These are phyloP conservation scores for Orthonevra nobilis DNA, from an alignment of 2,888 invertebrate species.

Conservation along the genomic window DNA sequence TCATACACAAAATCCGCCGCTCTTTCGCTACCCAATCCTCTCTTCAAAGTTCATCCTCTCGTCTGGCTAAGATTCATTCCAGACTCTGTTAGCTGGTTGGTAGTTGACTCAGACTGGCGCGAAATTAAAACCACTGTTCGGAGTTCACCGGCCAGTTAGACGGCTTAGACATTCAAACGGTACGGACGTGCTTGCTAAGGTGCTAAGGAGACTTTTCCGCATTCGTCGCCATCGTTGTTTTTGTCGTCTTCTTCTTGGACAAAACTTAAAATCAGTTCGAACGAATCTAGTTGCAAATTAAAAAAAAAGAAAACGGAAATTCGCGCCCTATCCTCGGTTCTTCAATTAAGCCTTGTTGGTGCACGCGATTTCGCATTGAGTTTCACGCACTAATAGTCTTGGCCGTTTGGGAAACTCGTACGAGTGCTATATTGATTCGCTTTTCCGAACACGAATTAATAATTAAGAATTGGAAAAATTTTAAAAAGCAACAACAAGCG, in stretches of 20 bases:
- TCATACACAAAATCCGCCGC: conserved; percentile 28
- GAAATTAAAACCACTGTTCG: conserved; percentile 59
- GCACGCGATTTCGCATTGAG: conserved; percentile 59
- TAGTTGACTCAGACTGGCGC: neutral
- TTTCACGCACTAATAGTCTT: conserved; percentile 66
- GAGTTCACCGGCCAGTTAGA: conserved; percentile 58
- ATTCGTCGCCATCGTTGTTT: conserved; percentile 30
- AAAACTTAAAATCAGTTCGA: neutral
- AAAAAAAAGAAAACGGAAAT: conserved; percentile 34
- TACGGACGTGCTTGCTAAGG: conserved; percentile 60
- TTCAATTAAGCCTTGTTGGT: conserved; percentile 25
- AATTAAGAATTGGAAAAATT: conserved; percentile 12
- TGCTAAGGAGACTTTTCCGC: conserved; percentile 61
- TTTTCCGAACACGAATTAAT: conserved; percentile 23
- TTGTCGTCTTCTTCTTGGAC: too few species aligned
- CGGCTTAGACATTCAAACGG: conserved; percentile 61
- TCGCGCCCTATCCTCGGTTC: conserved; percentile 14
- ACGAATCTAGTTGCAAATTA: neutral
- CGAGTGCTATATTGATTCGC: conserved; percentile 49
- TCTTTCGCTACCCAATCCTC: conserved; percentile 16
- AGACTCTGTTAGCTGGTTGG: neutral
- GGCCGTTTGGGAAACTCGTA: conserved; percentile 50
- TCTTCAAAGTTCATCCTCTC: conserved; percentile 46
- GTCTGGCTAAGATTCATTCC: conserved; percentile 35
- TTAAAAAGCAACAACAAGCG: conserved; percentile 6